phyloP scores from a whole-genome alignment of 2,113 vertebrate genomes.

The Rhinolophus sinicus region DNA sequence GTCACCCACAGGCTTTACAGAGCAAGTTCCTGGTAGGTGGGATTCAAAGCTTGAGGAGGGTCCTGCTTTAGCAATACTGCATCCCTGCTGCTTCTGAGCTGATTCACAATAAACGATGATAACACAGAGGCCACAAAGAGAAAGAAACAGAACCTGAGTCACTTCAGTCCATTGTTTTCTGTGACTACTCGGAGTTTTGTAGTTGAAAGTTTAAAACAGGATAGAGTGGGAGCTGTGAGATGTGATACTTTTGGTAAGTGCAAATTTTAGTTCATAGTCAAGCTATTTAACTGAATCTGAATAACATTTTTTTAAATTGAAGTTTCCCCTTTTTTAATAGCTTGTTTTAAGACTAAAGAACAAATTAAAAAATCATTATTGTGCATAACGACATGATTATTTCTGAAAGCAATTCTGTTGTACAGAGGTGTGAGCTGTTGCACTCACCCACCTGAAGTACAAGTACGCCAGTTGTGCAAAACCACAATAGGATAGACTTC shows the following conservation, averaged over 20 bases:
- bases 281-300: neutral
- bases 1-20: neutral
- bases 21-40: neutral
- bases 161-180: neutral
- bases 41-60: neutral
- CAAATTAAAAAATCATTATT: neutral
- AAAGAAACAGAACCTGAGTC: neutral
- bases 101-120: neutral
- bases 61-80: no score
- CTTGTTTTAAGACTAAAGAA: neutral
- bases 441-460: no score
- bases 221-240: neutral
- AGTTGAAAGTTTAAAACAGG: neutral
- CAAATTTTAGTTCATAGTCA: neutral
- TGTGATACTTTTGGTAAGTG: neutral
- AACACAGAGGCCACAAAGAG: neutral
- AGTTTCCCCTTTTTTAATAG: neutral
- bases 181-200: neutral
- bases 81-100: neutral
- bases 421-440: neutral
- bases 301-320: neutral
- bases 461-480: neutral
- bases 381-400: neutral
- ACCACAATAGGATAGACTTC: accelerated
- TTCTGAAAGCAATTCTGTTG: neutral